Conservation (phyloP, 2,888 invertebrate genomes). For the Physocephala rufipes region DNA sequence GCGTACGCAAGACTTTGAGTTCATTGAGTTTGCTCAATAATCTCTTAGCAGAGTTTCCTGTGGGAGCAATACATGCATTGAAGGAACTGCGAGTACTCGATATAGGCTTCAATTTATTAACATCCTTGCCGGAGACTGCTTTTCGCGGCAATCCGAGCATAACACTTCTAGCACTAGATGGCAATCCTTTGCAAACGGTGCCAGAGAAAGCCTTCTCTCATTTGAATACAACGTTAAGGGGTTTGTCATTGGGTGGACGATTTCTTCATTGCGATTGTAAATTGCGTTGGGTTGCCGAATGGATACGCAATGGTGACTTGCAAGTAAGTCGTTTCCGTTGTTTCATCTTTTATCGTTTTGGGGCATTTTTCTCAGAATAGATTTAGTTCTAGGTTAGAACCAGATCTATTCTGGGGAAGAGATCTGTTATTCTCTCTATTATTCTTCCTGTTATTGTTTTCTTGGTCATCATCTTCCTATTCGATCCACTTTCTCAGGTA, state of each 20-base stretch:
- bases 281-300: conserved; percentile 87
- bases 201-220: conserved; percentile 81
- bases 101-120: conserved; percentile 90
- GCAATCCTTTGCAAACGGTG: conserved; percentile 87
- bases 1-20: conserved; percentile 82
- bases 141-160: conserved; percentile 85
- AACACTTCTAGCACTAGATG: conserved; percentile 87
- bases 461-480: too few species aligned
- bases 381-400: too few species aligned
- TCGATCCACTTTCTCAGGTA: conserved; percentile 61
- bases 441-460: too few species aligned
- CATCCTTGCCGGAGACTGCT: conserved; percentile 80
- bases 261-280: conserved; percentile 90
- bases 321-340: conserved; percentile 70
- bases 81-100: conserved; percentile 87
- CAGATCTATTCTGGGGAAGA: not conserved
- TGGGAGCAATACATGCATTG: conserved; percentile 78
- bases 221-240: conserved; percentile 83
- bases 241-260: conserved; percentile 86
- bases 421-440: not conserved
- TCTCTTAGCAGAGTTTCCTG: conserved; percentile 86
- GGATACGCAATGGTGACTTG: conserved; percentile 86
- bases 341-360: not conserved
- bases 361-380: not conserved
- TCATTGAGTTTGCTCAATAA: conserved; percentile 90